A percentile compares a stretch with the other conserved stretches of the same genome.
Evolutionary conservation across 2,888 invertebrate species (phyloP).

Genomic region (Nemoura dubitans): DNA sequence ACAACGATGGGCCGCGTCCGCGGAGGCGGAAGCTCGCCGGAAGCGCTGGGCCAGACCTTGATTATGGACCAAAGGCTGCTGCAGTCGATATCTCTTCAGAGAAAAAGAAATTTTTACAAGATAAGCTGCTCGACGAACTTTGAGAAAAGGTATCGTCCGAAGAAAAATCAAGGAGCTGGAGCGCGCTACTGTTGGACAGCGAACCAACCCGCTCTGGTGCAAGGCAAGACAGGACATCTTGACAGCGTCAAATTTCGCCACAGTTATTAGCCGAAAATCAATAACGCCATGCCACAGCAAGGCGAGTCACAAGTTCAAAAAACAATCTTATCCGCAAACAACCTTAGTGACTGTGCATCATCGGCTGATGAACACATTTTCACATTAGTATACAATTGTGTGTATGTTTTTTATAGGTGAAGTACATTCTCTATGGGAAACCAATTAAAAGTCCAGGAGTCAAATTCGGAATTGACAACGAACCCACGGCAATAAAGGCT

Average conservation of each 20-base stretch:
- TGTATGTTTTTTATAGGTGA: too few relatives aligned
- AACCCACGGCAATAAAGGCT: neutral
- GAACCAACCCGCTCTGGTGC: neutral
- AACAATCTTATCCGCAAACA: too few relatives aligned
- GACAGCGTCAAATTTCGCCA: neutral
- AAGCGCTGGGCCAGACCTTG: constrained; percentile 35
- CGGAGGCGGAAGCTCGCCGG: neutral
- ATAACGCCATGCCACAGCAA: neutral
- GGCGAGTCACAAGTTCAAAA: neutral
- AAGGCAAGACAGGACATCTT: neutral
- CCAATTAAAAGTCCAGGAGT: too few relatives aligned
- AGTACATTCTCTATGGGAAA: too few relatives aligned
- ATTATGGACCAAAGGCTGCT: constrained; percentile 44
- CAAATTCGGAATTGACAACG: constrained; percentile 39
- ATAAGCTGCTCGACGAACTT: too few relatives aligned
- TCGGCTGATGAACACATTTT: too few relatives aligned
- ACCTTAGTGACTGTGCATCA: too few relatives aligned
- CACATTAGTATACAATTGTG: too few relatives aligned
- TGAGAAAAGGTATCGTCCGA: too few relatives aligned
- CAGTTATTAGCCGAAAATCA: neutral
- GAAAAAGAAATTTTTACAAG: neutral
- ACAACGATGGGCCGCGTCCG: neutral
- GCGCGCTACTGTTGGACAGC: neutral
- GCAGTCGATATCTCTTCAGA: too few relatives aligned
- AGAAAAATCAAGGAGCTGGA: neutral